A percentile compares a stretch with the other conserved stretches of the same genome.
Evolutionary conservation across 2,888 invertebrate genomes (phyloP).

Genomic region (Synanthedon myopaeformis): DNA sequence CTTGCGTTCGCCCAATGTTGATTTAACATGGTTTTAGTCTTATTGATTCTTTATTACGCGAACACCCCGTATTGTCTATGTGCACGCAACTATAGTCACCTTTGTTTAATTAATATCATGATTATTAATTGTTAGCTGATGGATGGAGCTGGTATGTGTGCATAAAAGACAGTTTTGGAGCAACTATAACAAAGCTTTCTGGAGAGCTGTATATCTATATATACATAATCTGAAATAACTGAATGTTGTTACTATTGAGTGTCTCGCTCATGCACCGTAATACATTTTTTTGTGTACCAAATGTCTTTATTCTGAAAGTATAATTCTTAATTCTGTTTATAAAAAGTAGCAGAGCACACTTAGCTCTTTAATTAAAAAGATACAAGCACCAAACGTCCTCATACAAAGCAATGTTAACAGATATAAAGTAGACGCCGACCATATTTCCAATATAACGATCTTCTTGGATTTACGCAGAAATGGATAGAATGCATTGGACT

Average conservation of each 20-base stretch:
- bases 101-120: slow-evolving; percentile 58
- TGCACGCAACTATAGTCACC: slow-evolving; percentile 44
- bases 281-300: no score
- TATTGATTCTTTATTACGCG: slow-evolving; percentile 69
- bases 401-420: slow-evolving; percentile 7
- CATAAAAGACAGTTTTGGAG: no score
- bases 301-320: no score
- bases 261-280: no score
- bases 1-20: slow-evolving; percentile 62
- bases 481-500: slow-evolving; percentile 53
- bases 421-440: slow-evolving; percentile 33
- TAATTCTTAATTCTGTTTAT: no score
- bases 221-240: no score
- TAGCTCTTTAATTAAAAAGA: no score
- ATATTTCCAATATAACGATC: slow-evolving; percentile 65
- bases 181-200: no score
- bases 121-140: slow-evolving; percentile 32
- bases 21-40: slow-evolving; percentile 69
- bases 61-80: slow-evolving; percentile 48
- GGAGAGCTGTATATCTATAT: no score
- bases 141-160: slow-evolving; percentile 15
- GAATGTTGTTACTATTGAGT: no score
- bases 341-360: no score
- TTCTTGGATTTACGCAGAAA: slow-evolving; percentile 51
- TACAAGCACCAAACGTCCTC: slow-evolving; percentile 3